Conservation (phyloP, 1,140 invertebrate genomes). For the Pectinophora gossypiella region DNA sequence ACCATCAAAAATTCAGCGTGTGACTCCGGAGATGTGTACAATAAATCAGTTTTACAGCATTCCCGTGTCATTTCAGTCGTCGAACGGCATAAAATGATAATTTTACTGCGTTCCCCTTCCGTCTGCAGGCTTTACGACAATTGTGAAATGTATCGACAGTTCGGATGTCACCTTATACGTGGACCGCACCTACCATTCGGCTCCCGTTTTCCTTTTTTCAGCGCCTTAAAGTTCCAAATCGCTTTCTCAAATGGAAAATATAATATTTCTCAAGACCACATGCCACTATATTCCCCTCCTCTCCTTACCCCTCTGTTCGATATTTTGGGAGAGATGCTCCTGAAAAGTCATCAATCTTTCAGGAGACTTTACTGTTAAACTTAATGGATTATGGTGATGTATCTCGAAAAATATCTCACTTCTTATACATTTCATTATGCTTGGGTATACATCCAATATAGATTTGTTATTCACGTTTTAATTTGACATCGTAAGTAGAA, state of each 20-base stretch:
- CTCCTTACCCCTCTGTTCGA: constrained; percentile 23
- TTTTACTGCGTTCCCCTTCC: constrained; percentile 72
- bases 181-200: constrained; percentile 17
- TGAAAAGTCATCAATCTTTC: constrained; percentile 61
- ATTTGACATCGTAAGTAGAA: no score
- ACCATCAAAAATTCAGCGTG: constrained; percentile 69
- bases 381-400: constrained; percentile 23
- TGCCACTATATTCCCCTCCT: no score
- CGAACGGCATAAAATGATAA: constrained; percentile 74
- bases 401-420: constrained; percentile 3
- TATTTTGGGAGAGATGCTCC: constrained; percentile 55
- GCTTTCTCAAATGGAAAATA: no score
- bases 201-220: constrained; percentile 15
- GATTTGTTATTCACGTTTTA: no score
- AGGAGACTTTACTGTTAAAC: constrained; percentile 44
- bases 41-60: constrained; percentile 75
- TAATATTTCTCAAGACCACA: background rate
- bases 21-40: constrained; percentile 65
- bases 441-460: no score
- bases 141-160: constrained; percentile 74
- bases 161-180: constrained; percentile 62
- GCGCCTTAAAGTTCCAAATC: constrained; percentile 35
- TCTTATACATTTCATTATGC: no score
- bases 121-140: constrained; percentile 70
- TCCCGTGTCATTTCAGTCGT: constrained; percentile 72